phyloP scores from a whole-genome alignment of 2,113 vertebrate genomes.

The Jacana jacana region DNA sequence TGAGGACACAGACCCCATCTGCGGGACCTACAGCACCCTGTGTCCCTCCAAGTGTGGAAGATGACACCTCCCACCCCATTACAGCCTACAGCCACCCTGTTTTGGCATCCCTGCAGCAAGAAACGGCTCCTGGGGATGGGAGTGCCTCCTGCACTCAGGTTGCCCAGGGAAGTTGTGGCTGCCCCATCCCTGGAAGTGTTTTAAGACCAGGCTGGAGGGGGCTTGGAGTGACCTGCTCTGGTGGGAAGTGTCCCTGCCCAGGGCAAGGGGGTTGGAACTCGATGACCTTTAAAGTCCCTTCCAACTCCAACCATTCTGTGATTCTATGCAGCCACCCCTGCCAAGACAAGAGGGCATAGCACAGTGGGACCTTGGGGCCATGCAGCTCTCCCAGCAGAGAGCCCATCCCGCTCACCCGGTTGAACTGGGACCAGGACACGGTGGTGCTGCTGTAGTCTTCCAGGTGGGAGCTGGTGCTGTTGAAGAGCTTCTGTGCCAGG shows the following conservation, averaged over 20 bases:
- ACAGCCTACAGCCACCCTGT: rapidly evolving
- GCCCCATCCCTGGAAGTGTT: too few species aligned
- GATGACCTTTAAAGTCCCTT: too few species aligned
- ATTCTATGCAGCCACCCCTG: too few species aligned
- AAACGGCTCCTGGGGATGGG: neutral
- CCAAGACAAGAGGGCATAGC: rapidly evolving
- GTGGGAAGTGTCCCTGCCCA: too few species aligned
- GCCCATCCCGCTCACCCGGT: constrained; percentile 78
- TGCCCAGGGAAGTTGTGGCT: too few species aligned
- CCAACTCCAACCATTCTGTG: too few species aligned
- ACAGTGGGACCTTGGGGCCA: neutral
- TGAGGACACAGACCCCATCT: rapidly evolving
- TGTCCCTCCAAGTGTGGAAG: neutral
- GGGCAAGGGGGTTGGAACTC: too few species aligned
- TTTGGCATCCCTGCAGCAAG: neutral
- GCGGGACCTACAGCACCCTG: neutral
- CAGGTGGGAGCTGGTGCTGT: constrained; percentile 84
- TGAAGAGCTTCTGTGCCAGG: constrained; percentile 94
- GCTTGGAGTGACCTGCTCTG: too few species aligned
- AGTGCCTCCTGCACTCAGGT: neutral
- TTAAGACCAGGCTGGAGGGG: too few species aligned
- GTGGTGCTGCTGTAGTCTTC: constrained; percentile 92
- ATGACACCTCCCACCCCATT: rapidly evolving
- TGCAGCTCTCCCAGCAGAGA: neutral
- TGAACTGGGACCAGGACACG: constrained; percentile 98